Evolutionary conservation across 2,888 invertebrate genomes (phyloP).

Genomic region (Cerceris ruficornis): DNA sequence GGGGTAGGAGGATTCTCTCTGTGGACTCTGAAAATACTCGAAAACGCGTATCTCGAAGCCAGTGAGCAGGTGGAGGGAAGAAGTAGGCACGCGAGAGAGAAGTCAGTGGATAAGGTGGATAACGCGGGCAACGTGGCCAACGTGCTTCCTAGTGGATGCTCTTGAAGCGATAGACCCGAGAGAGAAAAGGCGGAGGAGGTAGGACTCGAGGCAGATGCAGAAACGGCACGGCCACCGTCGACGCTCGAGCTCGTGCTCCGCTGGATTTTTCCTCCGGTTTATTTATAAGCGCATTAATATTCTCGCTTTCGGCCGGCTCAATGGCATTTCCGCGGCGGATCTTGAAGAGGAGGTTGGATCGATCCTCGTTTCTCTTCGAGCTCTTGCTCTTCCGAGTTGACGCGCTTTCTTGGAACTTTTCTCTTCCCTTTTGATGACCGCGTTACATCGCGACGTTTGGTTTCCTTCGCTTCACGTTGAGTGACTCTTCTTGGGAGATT

Average conservation of each 20-base stretch:
- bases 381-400: neutral
- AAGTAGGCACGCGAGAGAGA: neutral
- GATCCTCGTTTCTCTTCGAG: constrained; percentile 31
- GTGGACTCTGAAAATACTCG: constrained; percentile 39
- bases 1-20: neutral
- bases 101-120: neutral
- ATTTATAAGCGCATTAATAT: constrained; percentile 77
- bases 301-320: constrained; percentile 64
- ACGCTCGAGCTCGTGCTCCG: constrained; percentile 80
- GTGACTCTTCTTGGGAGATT: too few species aligned
- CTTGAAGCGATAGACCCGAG: constrained; percentile 19
- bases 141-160: constrained; percentile 23
- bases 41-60: constrained; percentile 29
- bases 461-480: constrained; percentile 33
- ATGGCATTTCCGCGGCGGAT: constrained; percentile 66
- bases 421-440: constrained; percentile 70
- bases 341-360: constrained; percentile 22
- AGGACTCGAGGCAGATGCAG: constrained; percentile 13
- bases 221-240: constrained; percentile 35
- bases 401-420: neutral
- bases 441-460: neutral
- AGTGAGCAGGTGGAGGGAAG: constrained; percentile 19
- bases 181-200: neutral
- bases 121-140: constrained; percentile 23
- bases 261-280: constrained; percentile 73